Conservation (phyloP, 2,113 vertebrate species). For the Oreotrochilus melanogaster region DNA sequence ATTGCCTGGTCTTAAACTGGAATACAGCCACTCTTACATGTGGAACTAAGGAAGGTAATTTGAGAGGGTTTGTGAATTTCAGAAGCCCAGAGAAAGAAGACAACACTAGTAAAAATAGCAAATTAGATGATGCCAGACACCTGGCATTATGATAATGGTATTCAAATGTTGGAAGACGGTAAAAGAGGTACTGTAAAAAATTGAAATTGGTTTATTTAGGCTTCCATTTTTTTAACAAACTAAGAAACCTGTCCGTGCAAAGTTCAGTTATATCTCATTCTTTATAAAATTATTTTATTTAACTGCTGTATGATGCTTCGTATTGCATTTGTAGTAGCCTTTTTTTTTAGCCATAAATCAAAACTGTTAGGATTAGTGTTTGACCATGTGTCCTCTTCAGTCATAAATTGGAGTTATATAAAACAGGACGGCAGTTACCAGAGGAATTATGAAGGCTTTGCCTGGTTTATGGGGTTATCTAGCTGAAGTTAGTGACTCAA, state of each 20-base stretch:
- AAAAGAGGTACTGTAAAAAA: background rate
- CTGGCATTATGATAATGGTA: background rate
- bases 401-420: slow-evolving; percentile 17
- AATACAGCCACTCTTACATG: background rate
- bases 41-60: background rate
- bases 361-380: background rate
- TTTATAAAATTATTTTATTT: background rate
- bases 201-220: background rate
- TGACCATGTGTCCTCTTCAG: slow-evolving; percentile 4
- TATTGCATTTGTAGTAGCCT: background rate
- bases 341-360: background rate
- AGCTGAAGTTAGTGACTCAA: slow-evolving; percentile 10
- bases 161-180: background rate
- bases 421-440: background rate
- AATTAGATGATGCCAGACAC: background rate
- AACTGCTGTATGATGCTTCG: background rate
- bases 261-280: background rate
- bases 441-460: slow-evolving; percentile 35
- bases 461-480: slow-evolving; percentile 5
- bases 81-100: background rate
- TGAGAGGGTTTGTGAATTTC: background rate
- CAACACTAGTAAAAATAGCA: background rate
- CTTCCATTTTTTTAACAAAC: background rate
- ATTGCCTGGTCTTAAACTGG: background rate
- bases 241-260: background rate